phyloP scores from a whole-genome alignment of 2,888 invertebrate genomes.

The Celastrina argiolus region DNA sequence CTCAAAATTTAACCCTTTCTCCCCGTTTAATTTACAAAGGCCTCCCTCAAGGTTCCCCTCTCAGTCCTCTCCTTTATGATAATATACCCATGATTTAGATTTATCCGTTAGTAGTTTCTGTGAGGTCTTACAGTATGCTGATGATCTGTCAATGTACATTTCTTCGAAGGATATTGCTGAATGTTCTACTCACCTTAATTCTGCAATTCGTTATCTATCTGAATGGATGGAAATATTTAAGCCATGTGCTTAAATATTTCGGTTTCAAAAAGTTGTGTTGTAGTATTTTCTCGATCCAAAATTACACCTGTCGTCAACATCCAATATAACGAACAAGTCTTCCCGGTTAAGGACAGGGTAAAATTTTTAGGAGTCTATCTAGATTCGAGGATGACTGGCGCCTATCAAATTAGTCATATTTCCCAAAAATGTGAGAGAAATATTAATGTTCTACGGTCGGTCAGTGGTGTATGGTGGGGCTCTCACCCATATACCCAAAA shows the following conservation, averaged over 20 bases:
- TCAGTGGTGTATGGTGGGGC: constrained; percentile 10
- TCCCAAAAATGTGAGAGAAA: background rate
- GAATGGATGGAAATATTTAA: background rate
- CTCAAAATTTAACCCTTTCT: background rate
- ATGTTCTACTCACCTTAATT: no score
- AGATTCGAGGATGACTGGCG: background rate
- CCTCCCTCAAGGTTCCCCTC: background rate
- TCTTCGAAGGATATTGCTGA: no score
- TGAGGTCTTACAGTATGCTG: no score
- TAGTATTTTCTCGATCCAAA: background rate
- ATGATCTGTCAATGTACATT: no score
- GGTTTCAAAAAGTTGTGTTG: background rate
- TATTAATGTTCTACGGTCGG: background rate
- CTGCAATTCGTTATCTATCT: background rate
- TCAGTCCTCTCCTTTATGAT: no score
- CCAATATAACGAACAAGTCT: background rate
- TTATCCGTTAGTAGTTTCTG: no score
- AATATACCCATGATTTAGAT: no score
- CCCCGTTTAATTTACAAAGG: background rate
- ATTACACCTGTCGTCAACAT: background rate
- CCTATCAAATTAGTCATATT: background rate
- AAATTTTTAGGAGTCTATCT: constrained; percentile 8
- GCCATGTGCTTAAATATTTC: background rate
- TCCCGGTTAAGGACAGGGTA: background rate
- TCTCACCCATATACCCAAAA: constrained; percentile 16